A percentile compares a stretch with the other conserved stretches of the same genome.
Conservation (phyloP, 2,797 vertebrate species). For the Heliangelus exortis region DNA sequence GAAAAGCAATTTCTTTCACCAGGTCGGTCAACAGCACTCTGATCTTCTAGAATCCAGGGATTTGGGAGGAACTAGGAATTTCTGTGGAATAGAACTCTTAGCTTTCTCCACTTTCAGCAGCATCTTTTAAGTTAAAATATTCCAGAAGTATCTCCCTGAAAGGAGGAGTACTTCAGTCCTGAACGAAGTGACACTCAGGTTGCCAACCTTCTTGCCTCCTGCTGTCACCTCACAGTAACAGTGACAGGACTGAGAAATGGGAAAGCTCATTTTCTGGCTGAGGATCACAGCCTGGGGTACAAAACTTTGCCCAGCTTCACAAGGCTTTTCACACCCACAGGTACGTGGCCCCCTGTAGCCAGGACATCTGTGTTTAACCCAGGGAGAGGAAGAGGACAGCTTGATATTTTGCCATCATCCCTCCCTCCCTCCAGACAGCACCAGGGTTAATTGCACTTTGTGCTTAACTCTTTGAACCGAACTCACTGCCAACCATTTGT, state of each 20-base stretch:
- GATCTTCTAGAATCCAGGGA: too few species aligned
- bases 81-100: background rate
- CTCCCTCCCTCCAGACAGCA: background rate
- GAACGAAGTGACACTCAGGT: background rate
- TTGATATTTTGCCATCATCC: background rate
- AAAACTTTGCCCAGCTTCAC: background rate
- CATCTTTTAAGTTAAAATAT: background rate
- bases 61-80: background rate
- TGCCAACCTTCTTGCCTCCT: background rate
- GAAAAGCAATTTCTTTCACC: too few species aligned
- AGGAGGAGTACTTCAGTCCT: background rate
- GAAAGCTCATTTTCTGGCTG: background rate
- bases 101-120: background rate
- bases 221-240: background rate
- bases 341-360: accelerated
- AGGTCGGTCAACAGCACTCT: too few species aligned
- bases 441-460: background rate
- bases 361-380: background rate
- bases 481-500: background rate
- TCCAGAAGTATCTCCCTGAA: background rate
- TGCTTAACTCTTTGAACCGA: background rate
- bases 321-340: background rate
- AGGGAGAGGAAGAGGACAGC: background rate
- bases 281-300: background rate
- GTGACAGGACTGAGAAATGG: accelerated